These are phyloP conservation scores for Drosophila ironensis DNA, from an alignment of 1,140 invertebrate genomes.

Conservation along the genomic window DNA sequence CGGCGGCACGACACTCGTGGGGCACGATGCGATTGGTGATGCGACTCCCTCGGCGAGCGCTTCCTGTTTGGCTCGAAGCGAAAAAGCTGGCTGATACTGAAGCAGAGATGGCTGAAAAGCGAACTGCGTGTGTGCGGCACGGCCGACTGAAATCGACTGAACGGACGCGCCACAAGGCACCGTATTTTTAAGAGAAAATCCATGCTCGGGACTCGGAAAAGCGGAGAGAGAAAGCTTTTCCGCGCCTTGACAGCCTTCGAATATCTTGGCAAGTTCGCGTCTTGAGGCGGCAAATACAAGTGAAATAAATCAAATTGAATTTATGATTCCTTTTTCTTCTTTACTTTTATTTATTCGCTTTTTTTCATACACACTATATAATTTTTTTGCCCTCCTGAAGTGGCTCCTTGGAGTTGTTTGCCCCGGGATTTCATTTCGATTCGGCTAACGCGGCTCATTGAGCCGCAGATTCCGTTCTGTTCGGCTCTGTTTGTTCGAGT, in stretches of 20 bases:
- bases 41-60: no score
- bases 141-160: conserved; percentile 81
- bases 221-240: conserved; percentile 45
- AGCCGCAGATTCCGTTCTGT: conserved; percentile 46
- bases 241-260: conserved; percentile 19
- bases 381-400: background rate
- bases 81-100: conserved; percentile 20
- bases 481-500: conserved; percentile 47
- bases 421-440: conserved; percentile 51
- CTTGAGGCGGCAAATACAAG: conserved; percentile 53
- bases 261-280: background rate
- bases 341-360: conserved; percentile 16
- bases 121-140: conserved; percentile 63
- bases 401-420: conserved; percentile 43
- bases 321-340: conserved; percentile 66
- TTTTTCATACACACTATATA: background rate
- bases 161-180: conserved; percentile 28
- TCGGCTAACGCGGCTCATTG: conserved; percentile 41
- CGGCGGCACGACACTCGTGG: conserved; percentile 14
- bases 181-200: conserved; percentile 48
- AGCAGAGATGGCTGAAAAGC: conserved; percentile 28
- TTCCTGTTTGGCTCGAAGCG: no score
- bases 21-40: conserved; percentile 44
- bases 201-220: conserved; percentile 1
- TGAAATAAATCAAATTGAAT: conserved; percentile 77